Percentiles rank a stretch among this genome's conserved stretches.
Conservation (phyloP, 2,888 invertebrate species). For the Brassicogethes aeneus region DNA sequence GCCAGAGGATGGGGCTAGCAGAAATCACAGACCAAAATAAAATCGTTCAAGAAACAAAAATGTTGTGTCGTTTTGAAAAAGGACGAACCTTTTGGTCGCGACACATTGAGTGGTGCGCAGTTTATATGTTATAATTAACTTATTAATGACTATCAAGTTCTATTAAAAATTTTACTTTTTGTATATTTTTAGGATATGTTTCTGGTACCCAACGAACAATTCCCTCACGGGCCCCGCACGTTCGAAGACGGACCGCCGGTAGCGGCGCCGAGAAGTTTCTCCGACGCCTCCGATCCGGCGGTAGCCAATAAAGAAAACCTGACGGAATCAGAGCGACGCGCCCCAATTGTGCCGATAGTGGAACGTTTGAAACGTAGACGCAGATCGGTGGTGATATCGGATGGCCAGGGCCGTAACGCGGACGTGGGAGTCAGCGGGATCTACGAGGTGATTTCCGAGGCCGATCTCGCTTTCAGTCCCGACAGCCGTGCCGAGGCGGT, state of each 20-base stretch:
- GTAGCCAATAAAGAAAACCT: background rate
- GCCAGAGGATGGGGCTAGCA: no score
- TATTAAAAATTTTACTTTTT: no score
- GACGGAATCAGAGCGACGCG: background rate
- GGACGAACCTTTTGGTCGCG: no score
- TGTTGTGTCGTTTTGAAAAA: no score
- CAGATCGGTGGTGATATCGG: constrained; percentile 56
- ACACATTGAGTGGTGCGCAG: no score
- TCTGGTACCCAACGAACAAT: constrained; percentile 47
- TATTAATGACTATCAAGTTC: no score
- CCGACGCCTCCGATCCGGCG: constrained; percentile 18
- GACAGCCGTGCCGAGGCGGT: constrained; percentile 71
- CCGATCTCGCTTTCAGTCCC: constrained; percentile 83
- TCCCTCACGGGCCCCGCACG: constrained; percentile 72
- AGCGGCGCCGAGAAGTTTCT: constrained; percentile 44
- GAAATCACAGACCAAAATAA: no score
- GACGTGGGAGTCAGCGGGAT: constrained; percentile 85
- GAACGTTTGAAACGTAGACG: constrained; percentile 45
- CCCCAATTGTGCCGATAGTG: constrained; percentile 1
- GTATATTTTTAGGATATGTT: constrained; percentile 35
- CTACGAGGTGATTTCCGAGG: constrained; percentile 84
- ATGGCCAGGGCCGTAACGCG: constrained; percentile 65
- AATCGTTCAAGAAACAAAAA: no score
- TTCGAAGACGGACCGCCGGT: constrained; percentile 48
- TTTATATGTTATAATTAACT: no score